These are phyloP conservation scores for Oryctes rhinoceros DNA, from an alignment of 1,140 invertebrate species.

Conservation along the genomic window DNA sequence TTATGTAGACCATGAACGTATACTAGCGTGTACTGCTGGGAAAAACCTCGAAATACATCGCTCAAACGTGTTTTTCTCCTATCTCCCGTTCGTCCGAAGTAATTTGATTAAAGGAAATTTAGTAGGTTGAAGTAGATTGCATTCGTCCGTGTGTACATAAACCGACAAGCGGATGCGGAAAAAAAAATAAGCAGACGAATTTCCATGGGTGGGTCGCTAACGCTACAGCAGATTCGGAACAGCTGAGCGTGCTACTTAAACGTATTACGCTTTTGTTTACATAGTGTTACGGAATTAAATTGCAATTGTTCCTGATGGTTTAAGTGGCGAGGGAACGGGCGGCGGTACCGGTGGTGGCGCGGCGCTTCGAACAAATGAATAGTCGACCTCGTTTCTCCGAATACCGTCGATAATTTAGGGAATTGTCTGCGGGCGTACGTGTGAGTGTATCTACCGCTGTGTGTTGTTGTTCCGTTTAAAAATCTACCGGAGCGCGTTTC, in stretches of 20 bases:
- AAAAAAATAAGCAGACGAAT: neutral
- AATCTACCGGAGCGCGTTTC: neutral
- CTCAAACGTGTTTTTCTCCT: slow-evolving; percentile 5
- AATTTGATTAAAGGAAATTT: slow-evolving; percentile 31
- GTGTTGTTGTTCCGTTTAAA: neutral
- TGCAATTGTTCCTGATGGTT: slow-evolving; percentile 26
- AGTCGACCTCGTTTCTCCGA: slow-evolving; percentile 10
- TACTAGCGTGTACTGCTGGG: no score
- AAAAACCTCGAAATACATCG: no score
- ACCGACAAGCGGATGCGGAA: neutral
- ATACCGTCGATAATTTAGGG: slow-evolving; percentile 23
- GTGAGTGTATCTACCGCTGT: neutral
- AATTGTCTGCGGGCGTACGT: neutral
- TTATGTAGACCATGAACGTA: no score
- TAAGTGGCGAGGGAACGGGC: neutral
- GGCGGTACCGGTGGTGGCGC: neutral
- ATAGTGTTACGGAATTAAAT: slow-evolving; percentile 37
- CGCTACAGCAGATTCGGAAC: neutral
- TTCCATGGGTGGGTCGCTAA: neutral
- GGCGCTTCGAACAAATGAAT: neutral
- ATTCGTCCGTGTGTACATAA: neutral
- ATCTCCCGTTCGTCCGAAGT: neutral
- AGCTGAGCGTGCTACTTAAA: slow-evolving; percentile 24
- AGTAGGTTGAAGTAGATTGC: slow-evolving; percentile 7
- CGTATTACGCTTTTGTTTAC: slow-evolving; percentile 28